Evolutionary conservation across 92 coral and sea anemone species (phyloP), one percentile per base, ranked within the genome.

Genomic region (Metridium senile): DNA sequence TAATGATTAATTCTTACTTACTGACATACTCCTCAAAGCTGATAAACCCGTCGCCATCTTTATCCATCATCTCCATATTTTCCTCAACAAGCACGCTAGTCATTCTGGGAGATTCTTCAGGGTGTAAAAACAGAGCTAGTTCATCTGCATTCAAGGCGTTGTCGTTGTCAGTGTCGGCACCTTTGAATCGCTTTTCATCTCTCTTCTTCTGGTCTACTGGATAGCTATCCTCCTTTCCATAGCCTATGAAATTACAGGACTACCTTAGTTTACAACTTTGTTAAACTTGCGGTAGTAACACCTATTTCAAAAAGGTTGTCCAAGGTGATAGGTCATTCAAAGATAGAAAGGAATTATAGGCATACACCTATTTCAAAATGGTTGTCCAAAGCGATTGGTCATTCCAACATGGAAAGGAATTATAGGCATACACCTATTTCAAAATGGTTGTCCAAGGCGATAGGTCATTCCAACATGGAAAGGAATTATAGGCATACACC

Each of bases 101-200:
- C 97, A 91, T 91, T 49, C 93, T 81, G 1, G 89, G 75, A 16
- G 85, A 80, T 32, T 91, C 97, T 72, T 93, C 98, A 9, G 98
- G 98, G 45, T 93, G 92, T 1, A 84, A n/a, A 65, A 87, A 70
- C 58, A 84, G 30, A 1, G 71, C 72, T 28, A 93, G 54, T 46
- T 93, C 98, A 45, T 87, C 91, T 26, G 64, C 61, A 16, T 85
- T 74, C 70, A 90, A 83, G 0, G 32, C 52, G 0, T 66, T 68
- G 69, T 90, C 95, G 65, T 67, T 66, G 77, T 93, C 85, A 33
- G 85, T 70, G 75, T 87, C 93, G 7, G 91, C 89, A 72, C 72
- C 77, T 0, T 81, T 84, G 58, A 84, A 90, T 11, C 90, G 72
- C 32, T 69, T 89, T 34, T 84, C 68, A 31, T 89, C 97, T 34